phyloP scores from a whole-genome alignment of 2,888 invertebrate species.

The Platycnemis pennipes region DNA sequence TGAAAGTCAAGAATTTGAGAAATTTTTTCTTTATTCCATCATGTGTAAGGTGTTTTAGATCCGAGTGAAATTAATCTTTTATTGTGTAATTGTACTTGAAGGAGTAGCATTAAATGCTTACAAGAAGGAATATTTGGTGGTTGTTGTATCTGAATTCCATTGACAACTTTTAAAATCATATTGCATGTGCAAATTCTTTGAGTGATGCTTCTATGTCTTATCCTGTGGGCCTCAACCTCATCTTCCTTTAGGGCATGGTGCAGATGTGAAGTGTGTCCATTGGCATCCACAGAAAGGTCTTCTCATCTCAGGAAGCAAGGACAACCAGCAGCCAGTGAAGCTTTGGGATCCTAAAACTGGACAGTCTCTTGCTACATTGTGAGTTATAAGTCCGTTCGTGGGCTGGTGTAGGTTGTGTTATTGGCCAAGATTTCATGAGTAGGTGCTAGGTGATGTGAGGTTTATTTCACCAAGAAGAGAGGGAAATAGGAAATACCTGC shows the following conservation, averaged over 20 bases:
- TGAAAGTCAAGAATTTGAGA: no score
- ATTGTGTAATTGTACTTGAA: neutral
- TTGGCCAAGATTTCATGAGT: neutral
- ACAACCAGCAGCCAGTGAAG: constrained; percentile 99
- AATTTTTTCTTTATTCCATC: neutral
- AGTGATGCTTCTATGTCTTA: constrained; percentile 47
- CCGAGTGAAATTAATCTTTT: neutral
- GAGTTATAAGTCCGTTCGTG: constrained; percentile 78
- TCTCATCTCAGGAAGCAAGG: constrained; percentile 98
- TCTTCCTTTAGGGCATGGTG: constrained; percentile 89
- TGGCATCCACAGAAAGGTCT: constrained; percentile 99
- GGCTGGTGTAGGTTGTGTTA: constrained; percentile 15
- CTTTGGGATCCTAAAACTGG: constrained; percentile 99
- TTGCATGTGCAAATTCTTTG: constrained; percentile 2
- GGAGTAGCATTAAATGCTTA: neutral
- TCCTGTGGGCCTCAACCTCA: constrained; percentile 55
- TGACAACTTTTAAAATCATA: neutral
- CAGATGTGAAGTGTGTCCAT: constrained; percentile 99
- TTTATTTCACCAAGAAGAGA: neutral
- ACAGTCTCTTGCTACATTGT: constrained; percentile 95
- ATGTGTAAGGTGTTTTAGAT: neutral
- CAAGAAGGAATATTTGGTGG: neutral
- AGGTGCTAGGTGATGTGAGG: no score
- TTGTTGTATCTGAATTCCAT: neutral
- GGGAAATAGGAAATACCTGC: neutral